These are phyloP conservation scores for Prunella fulvescens DNA, from an alignment of 2,113 vertebrate species.

Conservation along the genomic window DNA sequence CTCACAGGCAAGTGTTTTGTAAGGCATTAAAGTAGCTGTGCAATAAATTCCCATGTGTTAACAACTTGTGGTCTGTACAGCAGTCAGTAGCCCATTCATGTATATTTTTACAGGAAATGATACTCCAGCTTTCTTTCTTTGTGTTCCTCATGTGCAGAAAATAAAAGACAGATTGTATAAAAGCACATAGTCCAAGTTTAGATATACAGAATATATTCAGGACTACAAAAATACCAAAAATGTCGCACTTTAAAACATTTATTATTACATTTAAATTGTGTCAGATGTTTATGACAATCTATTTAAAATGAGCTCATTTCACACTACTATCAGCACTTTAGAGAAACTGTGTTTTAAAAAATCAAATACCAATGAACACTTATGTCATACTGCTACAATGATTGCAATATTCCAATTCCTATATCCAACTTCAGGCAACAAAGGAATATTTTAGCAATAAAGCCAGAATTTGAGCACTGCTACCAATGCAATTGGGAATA, in stretches of 20 bases:
- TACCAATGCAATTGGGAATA: background rate
- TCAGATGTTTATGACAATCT: background rate
- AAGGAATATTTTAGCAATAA: background rate
- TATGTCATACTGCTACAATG: background rate
- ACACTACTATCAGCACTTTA: background rate
- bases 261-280: background rate
- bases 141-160: slow-evolving; percentile 34
- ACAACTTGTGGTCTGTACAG: slow-evolving; percentile 34
- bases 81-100: background rate
- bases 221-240: background rate
- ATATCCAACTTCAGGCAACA: background rate
- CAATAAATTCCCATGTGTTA: slow-evolving; percentile 31
- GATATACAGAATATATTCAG: background rate
- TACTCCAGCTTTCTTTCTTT: slow-evolving; percentile 1
- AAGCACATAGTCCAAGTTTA: background rate
- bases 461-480: background rate
- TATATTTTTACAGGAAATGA: slow-evolving; percentile 37
- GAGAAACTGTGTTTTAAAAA: background rate
- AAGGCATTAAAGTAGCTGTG: slow-evolving; percentile 12
- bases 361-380: background rate
- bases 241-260: background rate
- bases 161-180: background rate
- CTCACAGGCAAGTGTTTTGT: background rate
- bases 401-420: background rate
- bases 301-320: background rate